Evolutionary conservation across 2,797 vertebrate species (phyloP).

Genomic region (Tapirus indicus): DNA sequence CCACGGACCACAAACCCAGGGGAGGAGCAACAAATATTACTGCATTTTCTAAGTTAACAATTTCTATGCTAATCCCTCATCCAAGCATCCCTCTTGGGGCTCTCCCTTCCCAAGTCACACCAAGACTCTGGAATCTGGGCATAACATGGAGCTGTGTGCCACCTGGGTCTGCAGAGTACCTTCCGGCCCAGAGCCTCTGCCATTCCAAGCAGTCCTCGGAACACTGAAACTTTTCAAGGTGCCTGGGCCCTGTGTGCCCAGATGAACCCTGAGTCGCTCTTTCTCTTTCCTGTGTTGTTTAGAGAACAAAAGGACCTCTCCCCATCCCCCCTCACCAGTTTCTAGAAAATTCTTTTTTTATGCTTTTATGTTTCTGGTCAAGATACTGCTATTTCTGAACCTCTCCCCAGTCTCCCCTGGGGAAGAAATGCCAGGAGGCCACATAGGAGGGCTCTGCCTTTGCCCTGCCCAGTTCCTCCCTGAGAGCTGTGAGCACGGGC

Average conservation of each 20-base stretch:
- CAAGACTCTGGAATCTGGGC: background rate
- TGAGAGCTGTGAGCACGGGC: background rate
- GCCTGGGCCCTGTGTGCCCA: background rate
- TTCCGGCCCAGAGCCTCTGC: too few relatives aligned
- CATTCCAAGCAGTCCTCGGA: background rate
- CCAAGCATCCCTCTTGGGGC: background rate
- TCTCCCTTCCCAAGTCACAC: background rate
- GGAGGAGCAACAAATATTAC: background rate
- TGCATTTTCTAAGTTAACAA: background rate
- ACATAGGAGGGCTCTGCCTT: background rate
- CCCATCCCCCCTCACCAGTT: background rate
- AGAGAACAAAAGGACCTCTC: background rate
- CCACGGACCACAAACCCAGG: background rate
- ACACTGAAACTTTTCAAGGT: background rate
- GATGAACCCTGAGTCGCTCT: background rate
- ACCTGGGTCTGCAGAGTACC: rapidly evolving
- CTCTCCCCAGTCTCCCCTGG: background rate
- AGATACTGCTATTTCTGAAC: background rate
- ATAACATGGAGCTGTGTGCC: background rate
- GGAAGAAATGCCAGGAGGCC: background rate
- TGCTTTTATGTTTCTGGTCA: background rate
- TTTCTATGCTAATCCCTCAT: background rate
- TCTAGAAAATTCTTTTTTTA: background rate
- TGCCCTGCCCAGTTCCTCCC: background rate
- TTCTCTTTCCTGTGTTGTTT: background rate